These are phyloP conservation scores for Lysiphlebus fabarum DNA, from an alignment of 1,140 invertebrate species.

Conservation along the genomic window DNA sequence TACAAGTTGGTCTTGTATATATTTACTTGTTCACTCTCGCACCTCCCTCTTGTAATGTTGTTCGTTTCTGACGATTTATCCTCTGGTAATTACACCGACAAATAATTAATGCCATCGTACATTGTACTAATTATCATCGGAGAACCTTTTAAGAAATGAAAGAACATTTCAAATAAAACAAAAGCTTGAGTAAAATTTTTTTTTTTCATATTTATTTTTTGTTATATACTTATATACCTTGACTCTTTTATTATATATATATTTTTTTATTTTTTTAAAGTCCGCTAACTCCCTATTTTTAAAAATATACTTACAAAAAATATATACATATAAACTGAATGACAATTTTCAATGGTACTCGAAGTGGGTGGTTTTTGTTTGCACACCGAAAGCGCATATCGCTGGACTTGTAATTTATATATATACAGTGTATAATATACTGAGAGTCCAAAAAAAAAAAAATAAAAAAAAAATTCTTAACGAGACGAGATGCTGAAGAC, in stretches of 20 bases:
- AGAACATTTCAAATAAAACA: slow-evolving; percentile 57
- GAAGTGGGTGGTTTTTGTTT: slow-evolving; percentile 12
- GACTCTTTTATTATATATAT: slow-evolving; percentile 6
- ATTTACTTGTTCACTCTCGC: slow-evolving; percentile 14
- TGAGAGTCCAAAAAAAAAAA: slow-evolving; percentile 7
- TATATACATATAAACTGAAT: too few relatives aligned
- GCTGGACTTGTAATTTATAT: neutral
- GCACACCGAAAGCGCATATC: slow-evolving; percentile 12
- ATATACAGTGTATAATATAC: too few relatives aligned
- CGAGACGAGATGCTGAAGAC: slow-evolving; percentile 25
- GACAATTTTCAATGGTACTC: neutral
- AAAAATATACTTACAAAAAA: too few relatives aligned
- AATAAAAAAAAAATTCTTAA: slow-evolving; percentile 10
- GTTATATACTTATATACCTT: slow-evolving; percentile 8
- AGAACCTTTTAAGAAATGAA: slow-evolving; percentile 63
- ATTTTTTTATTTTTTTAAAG: neutral
- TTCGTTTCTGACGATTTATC: slow-evolving; percentile 50
- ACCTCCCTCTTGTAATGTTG: slow-evolving; percentile 28
- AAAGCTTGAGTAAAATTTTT: slow-evolving; percentile 22
- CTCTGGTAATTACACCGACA: slow-evolving; percentile 54
- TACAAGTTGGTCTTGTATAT: slow-evolving; percentile 2
- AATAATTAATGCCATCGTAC: slow-evolving; percentile 59
- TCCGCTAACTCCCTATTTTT: neutral
- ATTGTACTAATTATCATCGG: slow-evolving; percentile 57
- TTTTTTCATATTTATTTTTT: slow-evolving; percentile 6